Percentiles rank a stretch among this genome's conserved stretches.
These are phyloP conservation scores for Tinamus guttatus DNA, from an alignment of 2,113 vertebrate genomes.

Conservation along the genomic window DNA sequence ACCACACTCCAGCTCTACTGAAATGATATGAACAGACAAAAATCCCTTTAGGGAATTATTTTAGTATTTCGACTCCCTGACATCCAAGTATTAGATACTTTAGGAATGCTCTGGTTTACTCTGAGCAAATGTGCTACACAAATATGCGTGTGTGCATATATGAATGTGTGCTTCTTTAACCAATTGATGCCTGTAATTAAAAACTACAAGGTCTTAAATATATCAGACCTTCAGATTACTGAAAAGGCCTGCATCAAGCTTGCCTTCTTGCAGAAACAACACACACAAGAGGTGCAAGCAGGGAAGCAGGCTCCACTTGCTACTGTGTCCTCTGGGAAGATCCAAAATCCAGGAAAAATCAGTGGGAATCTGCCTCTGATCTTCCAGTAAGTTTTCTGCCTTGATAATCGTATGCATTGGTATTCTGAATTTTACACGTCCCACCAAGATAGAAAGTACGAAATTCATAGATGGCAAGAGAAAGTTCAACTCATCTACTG, in stretches of 20 bases:
- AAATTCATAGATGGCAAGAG: neutral
- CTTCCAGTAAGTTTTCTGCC: neutral
- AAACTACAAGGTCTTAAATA: neutral
- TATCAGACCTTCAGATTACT: neutral
- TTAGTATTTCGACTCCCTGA: neutral
- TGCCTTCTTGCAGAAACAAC: neutral
- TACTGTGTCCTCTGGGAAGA: neutral
- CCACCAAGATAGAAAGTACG: neutral
- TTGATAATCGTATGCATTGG: neutral
- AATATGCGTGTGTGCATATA: neutral
- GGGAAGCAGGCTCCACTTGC: neutral
- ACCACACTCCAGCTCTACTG: neutral
- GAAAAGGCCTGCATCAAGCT: neutral
- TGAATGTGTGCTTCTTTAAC: neutral
- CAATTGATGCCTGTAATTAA: neutral
- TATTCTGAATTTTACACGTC: neutral
- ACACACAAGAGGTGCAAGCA: neutral
- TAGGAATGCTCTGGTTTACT: neutral
- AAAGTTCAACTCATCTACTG: neutral
- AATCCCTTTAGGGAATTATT: neutral
- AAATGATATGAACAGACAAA: rapidly evolving
- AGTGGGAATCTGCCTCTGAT: neutral
- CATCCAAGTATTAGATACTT: neutral
- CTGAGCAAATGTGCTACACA: rapidly evolving
- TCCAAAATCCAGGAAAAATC: neutral